These are phyloP conservation scores for Agonopterix arenella DNA, from an alignment of 2,888 invertebrate species.

Conservation along the genomic window DNA sequence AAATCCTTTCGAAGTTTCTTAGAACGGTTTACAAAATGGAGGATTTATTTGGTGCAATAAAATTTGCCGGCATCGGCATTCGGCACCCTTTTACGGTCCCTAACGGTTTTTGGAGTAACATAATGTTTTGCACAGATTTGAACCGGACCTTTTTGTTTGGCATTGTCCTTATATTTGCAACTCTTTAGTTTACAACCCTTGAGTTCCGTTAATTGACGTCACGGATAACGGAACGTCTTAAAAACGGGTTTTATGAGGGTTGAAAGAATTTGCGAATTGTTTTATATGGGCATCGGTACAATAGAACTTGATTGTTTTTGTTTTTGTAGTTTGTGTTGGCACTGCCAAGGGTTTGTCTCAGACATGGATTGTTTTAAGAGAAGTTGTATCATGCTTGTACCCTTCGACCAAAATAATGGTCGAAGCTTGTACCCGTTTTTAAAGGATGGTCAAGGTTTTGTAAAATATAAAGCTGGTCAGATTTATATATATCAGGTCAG, in stretches of 20 bases:
- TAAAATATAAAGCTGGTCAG: too few species aligned
- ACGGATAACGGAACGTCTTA: slow-evolving; percentile 35
- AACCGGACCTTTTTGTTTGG: slow-evolving; percentile 26
- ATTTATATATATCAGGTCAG: too few species aligned
- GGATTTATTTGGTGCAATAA: slow-evolving; percentile 49
- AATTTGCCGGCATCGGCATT: slow-evolving; percentile 17
- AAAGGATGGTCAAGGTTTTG: too few species aligned
- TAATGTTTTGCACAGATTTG: slow-evolving; percentile 30
- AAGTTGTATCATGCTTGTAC: neutral
- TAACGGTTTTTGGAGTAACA: slow-evolving; percentile 38
- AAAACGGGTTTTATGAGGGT: slow-evolving; percentile 32
- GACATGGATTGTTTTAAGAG: neutral
- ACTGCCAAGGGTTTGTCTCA: neutral
- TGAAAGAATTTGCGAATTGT: slow-evolving; percentile 22
- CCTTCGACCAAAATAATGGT: too few species aligned
- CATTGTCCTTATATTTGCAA: slow-evolving; percentile 50
- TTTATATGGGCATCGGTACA: slow-evolving; percentile 2
- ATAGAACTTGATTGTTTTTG: too few species aligned
- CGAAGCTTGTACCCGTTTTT: too few species aligned
- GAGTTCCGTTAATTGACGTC: slow-evolving; percentile 25
- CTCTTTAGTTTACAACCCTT: slow-evolving; percentile 48
- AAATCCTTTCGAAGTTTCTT: slow-evolving; percentile 15
- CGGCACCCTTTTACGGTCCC: slow-evolving; percentile 29
- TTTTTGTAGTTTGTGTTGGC: too few species aligned
- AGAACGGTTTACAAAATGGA: slow-evolving; percentile 15